Evolutionary conservation across 2,888 invertebrate genomes (phyloP).

Genomic region (Oxyteleia sp.): DNA sequence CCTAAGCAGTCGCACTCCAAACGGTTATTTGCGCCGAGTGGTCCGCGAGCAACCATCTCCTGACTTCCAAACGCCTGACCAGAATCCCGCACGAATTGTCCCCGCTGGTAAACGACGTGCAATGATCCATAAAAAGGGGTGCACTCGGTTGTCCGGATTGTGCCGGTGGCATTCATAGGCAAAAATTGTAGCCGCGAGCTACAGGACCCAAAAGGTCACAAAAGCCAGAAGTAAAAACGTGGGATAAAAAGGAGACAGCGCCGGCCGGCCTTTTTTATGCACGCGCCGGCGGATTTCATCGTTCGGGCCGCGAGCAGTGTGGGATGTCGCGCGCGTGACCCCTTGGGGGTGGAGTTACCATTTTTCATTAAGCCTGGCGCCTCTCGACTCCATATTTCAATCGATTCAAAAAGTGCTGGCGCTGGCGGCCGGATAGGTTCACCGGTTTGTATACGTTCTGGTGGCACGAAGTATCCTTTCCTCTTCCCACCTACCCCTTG

Average conservation of each 20-base stretch:
- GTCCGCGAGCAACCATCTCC: slow-evolving; percentile 44
- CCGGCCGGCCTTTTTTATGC: slow-evolving; percentile 56
- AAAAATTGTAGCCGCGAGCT: background rate
- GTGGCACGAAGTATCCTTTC: too few species aligned
- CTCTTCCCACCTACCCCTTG: too few species aligned
- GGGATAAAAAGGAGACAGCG: slow-evolving; percentile 21
- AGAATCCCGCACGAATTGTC: background rate
- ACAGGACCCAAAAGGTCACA: slow-evolving; percentile 5
- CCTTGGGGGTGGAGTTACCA: slow-evolving; percentile 78
- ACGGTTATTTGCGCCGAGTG: slow-evolving; percentile 33
- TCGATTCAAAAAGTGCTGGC: slow-evolving; percentile 81
- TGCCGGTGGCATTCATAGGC: background rate
- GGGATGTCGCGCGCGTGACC: slow-evolving; percentile 46
- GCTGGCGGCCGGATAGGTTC: slow-evolving; percentile 51
- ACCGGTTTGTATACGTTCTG: too few species aligned
- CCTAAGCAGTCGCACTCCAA: slow-evolving; percentile 50
- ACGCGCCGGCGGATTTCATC: slow-evolving; percentile 65
- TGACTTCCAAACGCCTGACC: slow-evolving; percentile 9
- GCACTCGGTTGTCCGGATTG: background rate
- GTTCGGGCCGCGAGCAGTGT: slow-evolving; percentile 1
- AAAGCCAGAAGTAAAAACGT: slow-evolving; percentile 7
- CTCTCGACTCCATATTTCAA: slow-evolving; percentile 82
- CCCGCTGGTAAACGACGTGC: background rate
- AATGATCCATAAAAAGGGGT: too few species aligned
- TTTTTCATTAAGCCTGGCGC: slow-evolving; percentile 83